Evolutionary conservation across 1,140 invertebrate genomes (phyloP).

Genomic region (Octopus sinensis): DNA sequence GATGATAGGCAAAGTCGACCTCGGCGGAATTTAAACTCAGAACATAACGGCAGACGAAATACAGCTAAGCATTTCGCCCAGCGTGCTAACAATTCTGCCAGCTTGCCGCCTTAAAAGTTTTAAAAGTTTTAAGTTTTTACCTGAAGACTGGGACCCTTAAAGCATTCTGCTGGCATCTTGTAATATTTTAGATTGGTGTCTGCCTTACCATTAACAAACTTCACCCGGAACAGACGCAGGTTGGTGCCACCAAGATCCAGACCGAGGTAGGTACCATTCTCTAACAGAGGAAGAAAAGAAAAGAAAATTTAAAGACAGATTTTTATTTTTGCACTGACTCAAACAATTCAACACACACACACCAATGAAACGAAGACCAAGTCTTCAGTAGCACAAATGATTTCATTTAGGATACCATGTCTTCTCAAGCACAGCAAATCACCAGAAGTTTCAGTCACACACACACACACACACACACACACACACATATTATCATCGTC

Average conservation of each 20-base stretch:
- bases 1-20: too few species aligned
- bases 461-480: background rate
- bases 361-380: background rate
- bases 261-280: conserved; percentile 92
- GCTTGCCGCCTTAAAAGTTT: too few species aligned
- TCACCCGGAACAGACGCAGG: conserved; percentile 89
- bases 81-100: too few species aligned
- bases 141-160: conserved; percentile 32
- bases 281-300: conserved; percentile 60
- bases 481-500: too few species aligned
- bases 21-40: too few species aligned
- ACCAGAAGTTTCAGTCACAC: background rate
- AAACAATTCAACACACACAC: background rate
- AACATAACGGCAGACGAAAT: too few species aligned
- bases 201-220: conserved; percentile 53
- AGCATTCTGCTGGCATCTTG: conserved; percentile 36
- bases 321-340: background rate
- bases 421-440: background rate
- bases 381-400: background rate
- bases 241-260: conserved; percentile 98
- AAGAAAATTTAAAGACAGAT: background rate
- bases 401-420: background rate
- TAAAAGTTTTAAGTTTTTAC: conserved; percentile 15
- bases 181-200: conserved; percentile 34
- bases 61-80: too few species aligned